These are phyloP conservation scores for Gallinago media DNA, from an alignment of 2,113 vertebrate genomes.

Conservation along the genomic window DNA sequence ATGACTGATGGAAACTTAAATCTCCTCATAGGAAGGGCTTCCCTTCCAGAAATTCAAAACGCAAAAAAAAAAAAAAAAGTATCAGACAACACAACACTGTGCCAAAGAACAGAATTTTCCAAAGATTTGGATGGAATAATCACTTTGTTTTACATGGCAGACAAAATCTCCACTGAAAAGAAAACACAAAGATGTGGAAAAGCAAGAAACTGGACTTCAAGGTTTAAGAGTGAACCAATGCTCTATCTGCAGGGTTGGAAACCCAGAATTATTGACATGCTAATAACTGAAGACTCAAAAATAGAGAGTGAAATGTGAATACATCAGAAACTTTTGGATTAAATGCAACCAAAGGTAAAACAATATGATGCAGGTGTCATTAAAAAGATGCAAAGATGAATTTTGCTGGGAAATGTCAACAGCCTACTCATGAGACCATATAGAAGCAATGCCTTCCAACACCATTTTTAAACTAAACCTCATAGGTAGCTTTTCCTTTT, in stretches of 20 bases:
- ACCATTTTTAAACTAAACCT: not conserved
- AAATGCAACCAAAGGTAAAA: not conserved
- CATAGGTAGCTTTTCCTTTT: not conserved
- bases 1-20: constrained; percentile 74
- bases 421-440: not conserved
- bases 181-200: constrained; percentile 63
- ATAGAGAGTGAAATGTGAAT: not conserved
- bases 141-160: constrained; percentile 74
- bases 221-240: constrained; percentile 31
- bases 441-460: not conserved
- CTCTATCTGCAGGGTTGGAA: constrained; percentile 29
- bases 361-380: not conserved
- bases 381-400: not conserved
- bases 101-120: constrained; percentile 70
- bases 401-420: not conserved
- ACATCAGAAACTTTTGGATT: not conserved
- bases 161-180: constrained; percentile 67
- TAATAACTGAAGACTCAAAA: not conserved
- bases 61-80: not conserved
- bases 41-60: constrained; percentile 73
- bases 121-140: constrained; percentile 56
- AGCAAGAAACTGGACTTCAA: constrained; percentile 42
- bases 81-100: constrained; percentile 37
- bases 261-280: not conserved
- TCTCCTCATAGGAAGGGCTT: constrained; percentile 62